Base-by-base conservation (phyloP, 2,797 vertebrate genomes). In the Sebastolobus altivelis region DNA sequence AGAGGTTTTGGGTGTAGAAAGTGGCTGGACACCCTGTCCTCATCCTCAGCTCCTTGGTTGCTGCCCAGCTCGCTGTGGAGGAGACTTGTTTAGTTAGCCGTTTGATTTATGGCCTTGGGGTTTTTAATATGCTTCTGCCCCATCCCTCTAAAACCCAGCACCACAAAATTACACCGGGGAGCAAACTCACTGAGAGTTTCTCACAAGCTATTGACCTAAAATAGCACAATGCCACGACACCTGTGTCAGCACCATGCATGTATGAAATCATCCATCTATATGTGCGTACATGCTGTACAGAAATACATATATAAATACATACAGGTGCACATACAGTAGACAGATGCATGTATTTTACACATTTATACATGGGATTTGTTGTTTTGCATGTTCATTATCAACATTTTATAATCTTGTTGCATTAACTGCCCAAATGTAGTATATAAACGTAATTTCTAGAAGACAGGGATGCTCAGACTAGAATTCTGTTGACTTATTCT, bases 121-220 rank as follows among this genome's bases (percentile, higher is more conserved):
- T 88, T 93, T 94, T 93, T 89, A 92, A 93, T 90, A 77, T 81
- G 86, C 87, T 84, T 82, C 83, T 82, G 80, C 85, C 58, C 83
- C 67, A 79, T 88, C 89, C 81, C 80, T 91, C 88, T 87, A 72
- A 81, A 87, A 88, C 66, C 86, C 76, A 77, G 80, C 79, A 82
- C 91, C 93, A 80, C 92, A 93, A 93, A 92, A 94, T 94, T 92
- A 93, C 85, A 90, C 88, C 38, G 63, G 75, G 14, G 65, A 89
- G 75, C 72, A 81, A 82, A 89, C 70, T 88, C 72, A 40, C 74
- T 77, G 46, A 70, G 83, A 74, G 76, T 89, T 89, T 92, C 88
- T 93, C 90, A 90, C 89, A 88, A 91, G 90, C 88, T 83, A 86
- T 84, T 83, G 83, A 86, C 87, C 78, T 60, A 85, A 90, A 94